Evolutionary conservation across 2,888 invertebrate genomes (phyloP), one percentile per base, ranked within the genome.

Genomic region (Netelia inedita): DNA sequence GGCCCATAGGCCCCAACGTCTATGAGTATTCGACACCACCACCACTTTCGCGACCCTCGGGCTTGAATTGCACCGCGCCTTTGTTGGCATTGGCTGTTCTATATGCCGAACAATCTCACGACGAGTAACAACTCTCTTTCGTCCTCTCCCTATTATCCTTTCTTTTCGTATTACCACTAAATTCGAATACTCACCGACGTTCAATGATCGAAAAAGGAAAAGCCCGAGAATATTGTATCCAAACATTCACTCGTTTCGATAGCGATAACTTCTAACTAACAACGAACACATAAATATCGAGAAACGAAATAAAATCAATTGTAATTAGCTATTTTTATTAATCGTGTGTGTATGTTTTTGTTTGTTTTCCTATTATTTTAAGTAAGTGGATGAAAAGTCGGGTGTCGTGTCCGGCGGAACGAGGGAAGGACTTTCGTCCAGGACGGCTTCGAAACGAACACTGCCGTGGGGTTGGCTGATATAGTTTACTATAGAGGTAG

Each of bases 361-460:
- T 46, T 68, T 28, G 55, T 35, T 35, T 35, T 35, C 5, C 6
- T 35, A 35, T 35, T 35, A 35, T 35, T 8, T 35, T 5, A 21
- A 14, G 3, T 61, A 21, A 65, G 11, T 65, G 41, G 21, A 21
- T 53, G 59, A 65, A 43, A 61, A 75, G 41, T 61, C 57, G 74
- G 35, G 74, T 74, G 79, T 74, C 75, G 53, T 75, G 68, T 21
- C 63, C 65, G 74, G 69, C 87, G 88, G 87, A 89, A 86, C 89
- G 73, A 57, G 89, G 88, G 89, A 90, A 91, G 91, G 92, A 92
- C 92, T 89, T 91, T 91, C 92, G 92, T 91, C 91, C 92, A 90
- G 92, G 92, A 92, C 92, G 96, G 95, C 94, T 95, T 96, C 92
- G 92, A 90, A 90, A 89, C 91, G 91, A 91, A 90, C 90, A 92